Base-by-base conservation (phyloP, 2,888 invertebrate genomes). In the Meganola albula region DNA sequence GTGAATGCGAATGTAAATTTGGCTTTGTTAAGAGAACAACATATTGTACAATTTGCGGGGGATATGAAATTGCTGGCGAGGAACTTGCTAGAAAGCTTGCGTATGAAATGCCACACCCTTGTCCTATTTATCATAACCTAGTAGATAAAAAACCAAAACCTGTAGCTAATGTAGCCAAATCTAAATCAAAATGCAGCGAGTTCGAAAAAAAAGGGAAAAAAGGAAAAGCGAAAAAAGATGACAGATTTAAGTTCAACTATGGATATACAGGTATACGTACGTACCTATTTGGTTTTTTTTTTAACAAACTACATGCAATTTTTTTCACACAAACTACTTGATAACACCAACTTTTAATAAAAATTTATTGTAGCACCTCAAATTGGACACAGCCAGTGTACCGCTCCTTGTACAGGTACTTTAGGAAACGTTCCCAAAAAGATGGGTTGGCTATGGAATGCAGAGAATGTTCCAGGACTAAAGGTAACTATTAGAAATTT, bases 401-500 rank as follows among this genome's bases (percentile, higher is more conserved):
- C 55, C 18, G 40, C 67, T 41, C 75, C 79, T 18, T 77, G 79
- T 52, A 61, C 59, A 7, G 80, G 78, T 12, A 65, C 63, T 20
- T 36, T 74, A 24, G 58, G 57, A 20, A 41, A 50, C 34, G 84
- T 87, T 12, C 86, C 85, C n/a, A 80, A 73, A 42, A 39, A 44
- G 16, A 86, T 85, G 84, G 86, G 86, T n/a, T 87, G 86, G 86
- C 53, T 84, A 12, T 87, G 86, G 86, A 82, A 63, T 40, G 71
- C 82, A 32, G 75, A 79, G 39, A 57, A 79, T 48, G 41, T 75
- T 16, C 76, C 82, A 27, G 86, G 84, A 24, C 34, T 82, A 40
- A 79, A 75, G 76, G 85, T 83, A 72, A 32, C 34, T 33, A 30
- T 5, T 9, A 4, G 4, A 16, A 12, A 3, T 12, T 9, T 1